Percentiles rank a stretch among this genome's conserved stretches.
These are phyloP conservation scores for Galeruca laticollis DNA, from an alignment of 2,888 invertebrate species.

Conservation along the genomic window DNA sequence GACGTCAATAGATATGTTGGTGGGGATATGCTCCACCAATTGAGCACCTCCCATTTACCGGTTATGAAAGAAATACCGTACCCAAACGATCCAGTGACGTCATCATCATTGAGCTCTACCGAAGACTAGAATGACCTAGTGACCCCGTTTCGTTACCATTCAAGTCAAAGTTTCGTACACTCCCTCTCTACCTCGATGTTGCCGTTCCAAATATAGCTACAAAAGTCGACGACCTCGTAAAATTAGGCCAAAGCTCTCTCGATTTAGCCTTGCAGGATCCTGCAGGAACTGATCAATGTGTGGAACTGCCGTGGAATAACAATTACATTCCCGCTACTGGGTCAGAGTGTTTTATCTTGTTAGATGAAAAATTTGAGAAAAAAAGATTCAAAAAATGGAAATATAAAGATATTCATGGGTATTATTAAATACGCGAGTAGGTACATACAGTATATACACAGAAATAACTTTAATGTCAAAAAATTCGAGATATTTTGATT, in stretches of 20 bases:
- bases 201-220: slow-evolving; percentile 44
- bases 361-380: neutral
- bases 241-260: slow-evolving; percentile 43
- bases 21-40: neutral
- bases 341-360: slow-evolving; percentile 12
- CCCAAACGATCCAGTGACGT: slow-evolving; percentile 37
- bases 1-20: slow-evolving; percentile 4
- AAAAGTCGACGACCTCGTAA: slow-evolving; percentile 43
- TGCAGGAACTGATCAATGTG: slow-evolving; percentile 34
- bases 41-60: neutral
- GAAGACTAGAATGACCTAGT: slow-evolving; percentile 43
- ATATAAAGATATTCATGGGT: too few species aligned
- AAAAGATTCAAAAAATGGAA: too few species aligned
- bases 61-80: slow-evolving; percentile 26
- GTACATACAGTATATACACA: too few species aligned
- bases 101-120: slow-evolving; percentile 41
- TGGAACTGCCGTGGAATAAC: slow-evolving; percentile 26
- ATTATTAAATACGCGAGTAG: too few species aligned
- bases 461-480: too few species aligned
- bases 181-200: slow-evolving; percentile 23
- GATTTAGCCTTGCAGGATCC: slow-evolving; percentile 40
- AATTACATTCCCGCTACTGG: slow-evolving; percentile 8
- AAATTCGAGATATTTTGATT: too few species aligned
- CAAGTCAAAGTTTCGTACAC: slow-evolving; percentile 34
- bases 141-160: slow-evolving; percentile 41